Evolutionary conservation across 2,113 vertebrate genomes (phyloP), one percentile per base, ranked within the genome.

Genomic region (Nothocercus nigrocapillus): DNA sequence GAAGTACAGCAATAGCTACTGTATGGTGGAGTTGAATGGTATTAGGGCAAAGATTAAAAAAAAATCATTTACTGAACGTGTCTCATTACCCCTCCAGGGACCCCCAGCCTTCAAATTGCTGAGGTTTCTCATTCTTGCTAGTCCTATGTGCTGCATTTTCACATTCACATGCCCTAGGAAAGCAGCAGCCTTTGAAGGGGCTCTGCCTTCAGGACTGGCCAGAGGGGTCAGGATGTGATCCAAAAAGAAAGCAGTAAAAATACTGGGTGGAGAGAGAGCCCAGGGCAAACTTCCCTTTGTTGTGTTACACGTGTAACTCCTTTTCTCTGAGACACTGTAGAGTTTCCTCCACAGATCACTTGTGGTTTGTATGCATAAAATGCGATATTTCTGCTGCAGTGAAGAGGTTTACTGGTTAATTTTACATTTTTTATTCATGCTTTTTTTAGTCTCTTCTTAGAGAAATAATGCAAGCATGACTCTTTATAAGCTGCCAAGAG

Each of bases 301-400:
- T 27, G 78, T 56, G 59, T 32, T 77, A 54, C 30, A 28, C 1
- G 0, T 81, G 40, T 44, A 92, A 67, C 76, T 6, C 12, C 54
- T 70, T 79, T 91, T 78, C 49, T 32, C 54, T 59, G 30, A 83
- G 61, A 58, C 88, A 86, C 68, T 90, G 82, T 54, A 74, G 64
- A 96, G 24, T 95, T 95, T 86, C 88, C 69, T 92, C 76, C 88
- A 66, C 49, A 85, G 54, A 85, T 93, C 67, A 69, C 59, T 90
- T 80, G 44, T 44, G n/a, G 82, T 63, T 88, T 77, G 64, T 81
- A 47, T 83, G 95, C 88, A 86, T 95, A 90, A 95, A 96, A 96
- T 81, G 61, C 64, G 93, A 49, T 92, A 72, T 93, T 95, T 95
- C 95, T 95, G 90, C 90, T 88, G 59, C 56, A 81, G 80, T 54